Percentiles rank a stretch among this genome's conserved stretches.
These are phyloP conservation scores for Pseudonaja textilis DNA, from an alignment of 2,113 vertebrate species.

Conservation along the genomic window DNA sequence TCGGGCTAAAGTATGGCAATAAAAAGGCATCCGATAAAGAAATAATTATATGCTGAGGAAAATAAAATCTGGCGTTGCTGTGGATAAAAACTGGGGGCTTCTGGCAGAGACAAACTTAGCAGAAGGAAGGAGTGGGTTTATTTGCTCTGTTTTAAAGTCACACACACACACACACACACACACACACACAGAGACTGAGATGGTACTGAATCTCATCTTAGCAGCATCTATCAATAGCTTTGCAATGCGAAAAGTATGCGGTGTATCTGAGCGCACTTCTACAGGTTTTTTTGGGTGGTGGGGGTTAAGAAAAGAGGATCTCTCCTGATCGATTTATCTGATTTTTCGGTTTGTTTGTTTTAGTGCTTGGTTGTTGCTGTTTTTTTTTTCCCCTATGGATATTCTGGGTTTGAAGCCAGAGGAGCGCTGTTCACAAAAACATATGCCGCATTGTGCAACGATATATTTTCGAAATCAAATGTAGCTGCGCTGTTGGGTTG, in stretches of 20 bases:
- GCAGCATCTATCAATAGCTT: neutral
- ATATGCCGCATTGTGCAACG: neutral
- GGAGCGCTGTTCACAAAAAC: neutral
- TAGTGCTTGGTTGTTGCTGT: neutral
- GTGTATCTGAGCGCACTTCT: neutral
- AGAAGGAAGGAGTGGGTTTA: neutral
- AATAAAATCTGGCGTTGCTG: neutral
- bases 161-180: neutral
- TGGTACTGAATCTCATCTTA: neutral
- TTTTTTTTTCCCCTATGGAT: neutral
- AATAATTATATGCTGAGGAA: too few species aligned
- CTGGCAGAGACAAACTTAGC: neutral
- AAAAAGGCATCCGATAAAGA: too few species aligned
- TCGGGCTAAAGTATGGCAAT: too few species aligned
- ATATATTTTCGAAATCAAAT: neutral
- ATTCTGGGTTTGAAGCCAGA: neutral
- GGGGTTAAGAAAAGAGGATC: too few species aligned
- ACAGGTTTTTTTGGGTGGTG: too few species aligned
- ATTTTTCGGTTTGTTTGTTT: neutral
- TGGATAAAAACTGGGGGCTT: neutral
- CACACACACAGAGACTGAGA: neutral
- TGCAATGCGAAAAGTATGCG: neutral
- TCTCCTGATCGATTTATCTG: neutral
- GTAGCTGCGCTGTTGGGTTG: neutral
- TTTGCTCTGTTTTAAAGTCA: neutral